Percentiles rank a stretch among this genome's conserved stretches.
These are phyloP conservation scores for Phylloscopus trochiloides DNA, from an alignment of 2,113 vertebrate species.

Conservation along the genomic window DNA sequence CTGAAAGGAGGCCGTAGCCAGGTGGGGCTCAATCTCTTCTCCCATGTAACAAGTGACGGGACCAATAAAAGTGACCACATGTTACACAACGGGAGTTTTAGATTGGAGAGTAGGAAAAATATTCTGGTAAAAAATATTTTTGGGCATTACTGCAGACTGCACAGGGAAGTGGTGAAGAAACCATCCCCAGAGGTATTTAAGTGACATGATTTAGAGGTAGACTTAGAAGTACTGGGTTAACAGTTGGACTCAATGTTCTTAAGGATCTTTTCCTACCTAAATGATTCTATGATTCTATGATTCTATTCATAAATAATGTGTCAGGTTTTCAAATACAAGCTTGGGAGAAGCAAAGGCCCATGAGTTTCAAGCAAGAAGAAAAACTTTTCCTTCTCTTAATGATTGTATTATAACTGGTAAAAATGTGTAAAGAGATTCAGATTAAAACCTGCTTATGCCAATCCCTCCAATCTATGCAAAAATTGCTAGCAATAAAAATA, in stretches of 20 bases:
- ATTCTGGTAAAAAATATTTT: not conserved
- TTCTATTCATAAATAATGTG: not conserved
- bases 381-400: not conserved
- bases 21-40: accelerated
- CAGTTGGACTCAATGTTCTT: not conserved
- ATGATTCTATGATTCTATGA: not conserved
- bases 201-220: not conserved
- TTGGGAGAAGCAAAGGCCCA: not conserved
- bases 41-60: not conserved
- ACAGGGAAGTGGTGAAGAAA: not conserved
- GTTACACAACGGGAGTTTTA: not conserved
- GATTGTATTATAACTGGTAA: not conserved
- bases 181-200: not conserved
- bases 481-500: slow-evolving; percentile 27
- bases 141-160: not conserved
- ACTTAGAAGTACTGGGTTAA: not conserved
- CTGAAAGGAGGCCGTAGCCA: too few relatives aligned
- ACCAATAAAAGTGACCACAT: not conserved
- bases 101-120: not conserved
- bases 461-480: not conserved
- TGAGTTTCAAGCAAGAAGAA: not conserved
- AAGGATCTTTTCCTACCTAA: not conserved
- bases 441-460: slow-evolving; percentile 22
- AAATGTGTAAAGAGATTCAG: not conserved
- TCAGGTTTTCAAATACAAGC: not conserved